Conservation (phyloP, 2,888 invertebrate species). For the Caenorhabditis drosophilae region DNA sequence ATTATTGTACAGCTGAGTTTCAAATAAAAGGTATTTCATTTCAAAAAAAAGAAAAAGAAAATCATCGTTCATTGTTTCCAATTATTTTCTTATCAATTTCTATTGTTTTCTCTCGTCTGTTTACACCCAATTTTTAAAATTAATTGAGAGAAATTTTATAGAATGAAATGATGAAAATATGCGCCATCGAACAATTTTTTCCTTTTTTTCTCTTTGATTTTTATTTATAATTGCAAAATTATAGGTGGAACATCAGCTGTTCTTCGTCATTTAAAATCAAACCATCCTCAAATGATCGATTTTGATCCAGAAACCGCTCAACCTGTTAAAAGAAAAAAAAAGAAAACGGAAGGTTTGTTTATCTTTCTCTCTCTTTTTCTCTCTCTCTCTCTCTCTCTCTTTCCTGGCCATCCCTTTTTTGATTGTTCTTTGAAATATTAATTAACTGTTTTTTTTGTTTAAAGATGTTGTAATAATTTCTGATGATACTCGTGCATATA, state of each 20-base stretch:
- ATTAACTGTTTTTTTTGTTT: constrained; percentile 12
- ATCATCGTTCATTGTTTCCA: background rate
- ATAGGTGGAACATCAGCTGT: constrained; percentile 32
- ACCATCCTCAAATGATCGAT: constrained; percentile 28
- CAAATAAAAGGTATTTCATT: constrained; percentile 21
- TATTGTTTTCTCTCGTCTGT: no score
- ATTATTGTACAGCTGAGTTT: constrained; percentile 24
- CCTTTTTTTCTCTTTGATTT: constrained; percentile 4
- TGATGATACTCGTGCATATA: constrained; percentile 19
- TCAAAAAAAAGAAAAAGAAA: background rate
- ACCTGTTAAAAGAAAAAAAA: constrained; percentile 14
- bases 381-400: no score
- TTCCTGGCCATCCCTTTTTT: no score
- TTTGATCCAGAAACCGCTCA: constrained; percentile 29
- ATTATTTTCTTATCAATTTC: no score
- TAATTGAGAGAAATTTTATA: no score
- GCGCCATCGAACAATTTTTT: no score
- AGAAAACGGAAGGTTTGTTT: background rate
- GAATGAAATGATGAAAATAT: no score
- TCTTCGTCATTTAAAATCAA: constrained; percentile 28
- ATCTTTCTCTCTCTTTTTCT: no score
- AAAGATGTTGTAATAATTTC: constrained; percentile 1
- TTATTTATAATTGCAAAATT: background rate
- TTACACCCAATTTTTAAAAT: no score
- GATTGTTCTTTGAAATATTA: background rate